Base-by-base conservation (phyloP, 2,888 invertebrate species). In the Drosophila monieri region DNA sequence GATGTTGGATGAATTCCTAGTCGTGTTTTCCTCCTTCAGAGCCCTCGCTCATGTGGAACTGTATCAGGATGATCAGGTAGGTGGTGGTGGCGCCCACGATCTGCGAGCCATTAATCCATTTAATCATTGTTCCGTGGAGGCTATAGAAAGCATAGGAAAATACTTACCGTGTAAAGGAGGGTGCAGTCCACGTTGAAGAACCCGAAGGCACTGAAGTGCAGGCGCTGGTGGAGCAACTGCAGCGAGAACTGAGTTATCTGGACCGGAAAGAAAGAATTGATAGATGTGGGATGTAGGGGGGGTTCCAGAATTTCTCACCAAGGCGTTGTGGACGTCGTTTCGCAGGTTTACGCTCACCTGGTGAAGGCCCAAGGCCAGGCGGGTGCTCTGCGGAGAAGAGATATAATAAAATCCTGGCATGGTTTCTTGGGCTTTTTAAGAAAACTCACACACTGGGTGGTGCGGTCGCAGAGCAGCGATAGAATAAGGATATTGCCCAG, bases 191-290 rank as follows among this genome's bases (percentile, higher is more conserved):
- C 89, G 12, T 85, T 90, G 55, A 93, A 92, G 74, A 93, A 93
- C 35, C 92, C 92, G 49, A 92, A 90, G 4, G 92, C 93, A 1
- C 91, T 91, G 65, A 92, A 92, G 39, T 88, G 73, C 1, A 92
- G 77, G 64, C 91, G 91, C 73, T 93, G 93, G 74, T 93, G 92
- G 0, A 92, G 73, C 69, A 93, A 81, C 77, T 93, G 92, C 51
- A 93, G 74, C 0, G 92, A 92, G 72, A 92, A 92, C 76, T 92
- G 92, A 69, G 92, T 91, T 54, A 92, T 90, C 93, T 92, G 51
- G 9, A 1, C 9, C 5, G 23, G 14, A 27, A 0, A n/a, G 21
- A 21, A 25, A 32, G 18, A 12, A 35, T 6, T n/a, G 6, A 14
- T 6, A 0, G 35, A 12, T 12, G 35, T 25, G 2, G 0, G 9